Evolutionary conservation across 2,113 vertebrate species (phyloP).

Genomic region (Agapornis roseicollis): DNA sequence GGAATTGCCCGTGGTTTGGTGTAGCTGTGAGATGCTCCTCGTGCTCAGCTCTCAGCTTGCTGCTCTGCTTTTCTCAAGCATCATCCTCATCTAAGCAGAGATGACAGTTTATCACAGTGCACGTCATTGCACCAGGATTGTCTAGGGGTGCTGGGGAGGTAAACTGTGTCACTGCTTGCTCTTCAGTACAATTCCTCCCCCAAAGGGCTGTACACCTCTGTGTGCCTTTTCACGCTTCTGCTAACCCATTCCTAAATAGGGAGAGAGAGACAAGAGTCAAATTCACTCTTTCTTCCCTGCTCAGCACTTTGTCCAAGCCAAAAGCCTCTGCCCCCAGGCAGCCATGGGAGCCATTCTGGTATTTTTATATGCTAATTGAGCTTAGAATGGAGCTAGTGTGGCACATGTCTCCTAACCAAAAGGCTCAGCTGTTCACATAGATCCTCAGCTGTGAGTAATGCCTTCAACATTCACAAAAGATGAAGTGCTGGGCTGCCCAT

Average conservation of each 20-base stretch:
- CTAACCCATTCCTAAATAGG: not conserved
- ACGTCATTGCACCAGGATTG: not conserved
- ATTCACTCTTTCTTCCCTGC: not conserved
- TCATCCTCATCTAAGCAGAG: not conserved
- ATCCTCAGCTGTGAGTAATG: slow-evolving; percentile 41
- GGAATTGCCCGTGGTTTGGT: not conserved
- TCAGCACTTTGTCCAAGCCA: not conserved
- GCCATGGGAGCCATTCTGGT: not conserved
- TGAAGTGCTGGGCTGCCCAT: not conserved
- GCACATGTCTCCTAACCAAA: slow-evolving; percentile 36
- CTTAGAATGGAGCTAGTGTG: slow-evolving; percentile 43
- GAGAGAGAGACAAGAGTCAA: not conserved
- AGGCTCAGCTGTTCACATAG: slow-evolving; percentile 52
- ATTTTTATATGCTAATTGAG: slow-evolving; percentile 56
- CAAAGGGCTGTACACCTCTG: not conserved
- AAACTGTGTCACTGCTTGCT: not conserved
- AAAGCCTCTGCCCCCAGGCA: not conserved
- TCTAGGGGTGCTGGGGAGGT: not conserved
- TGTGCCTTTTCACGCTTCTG: not conserved
- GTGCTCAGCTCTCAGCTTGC: not conserved
- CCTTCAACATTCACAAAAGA: slow-evolving; percentile 28
- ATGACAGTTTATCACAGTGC: not conserved
- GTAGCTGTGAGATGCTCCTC: not conserved
- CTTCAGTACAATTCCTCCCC: not conserved
- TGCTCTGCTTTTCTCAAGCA: not conserved